A percentile compares a stretch with the other conserved stretches of the same genome.
These are phyloP conservation scores for Aeoliscus strigatus DNA, from an alignment of 2,797 vertebrate species.

Conservation along the genomic window DNA sequence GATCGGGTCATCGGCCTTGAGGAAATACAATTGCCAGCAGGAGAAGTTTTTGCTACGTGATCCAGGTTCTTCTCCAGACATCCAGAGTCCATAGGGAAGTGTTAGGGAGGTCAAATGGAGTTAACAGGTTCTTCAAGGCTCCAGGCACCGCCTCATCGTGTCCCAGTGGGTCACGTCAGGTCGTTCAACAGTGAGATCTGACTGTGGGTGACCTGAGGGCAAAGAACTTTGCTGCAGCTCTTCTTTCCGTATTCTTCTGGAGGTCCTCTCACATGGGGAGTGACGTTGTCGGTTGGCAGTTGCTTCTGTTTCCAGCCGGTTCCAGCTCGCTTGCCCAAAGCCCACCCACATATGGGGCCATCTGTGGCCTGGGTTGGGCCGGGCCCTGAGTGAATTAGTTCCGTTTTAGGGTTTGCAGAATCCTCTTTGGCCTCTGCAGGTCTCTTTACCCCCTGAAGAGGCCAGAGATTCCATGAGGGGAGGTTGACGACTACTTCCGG, in stretches of 20 bases:
- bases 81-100: constrained; percentile 44
- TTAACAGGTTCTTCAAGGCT: constrained; percentile 44
- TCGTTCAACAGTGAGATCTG: constrained; percentile 51
- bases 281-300: constrained; percentile 31
- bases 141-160: constrained; percentile 29
- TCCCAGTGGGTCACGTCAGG: constrained; percentile 21
- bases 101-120: constrained; percentile 35
- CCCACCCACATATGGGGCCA: constrained; percentile 8
- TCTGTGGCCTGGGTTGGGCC: constrained; percentile 22
- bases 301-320: constrained; percentile 27
- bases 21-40: constrained; percentile 57
- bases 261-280: constrained; percentile 33
- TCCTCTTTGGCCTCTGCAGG: constrained; percentile 35
- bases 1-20: constrained; percentile 54
- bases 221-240: constrained; percentile 52
- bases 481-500: constrained; percentile 77
- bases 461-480: constrained; percentile 25
- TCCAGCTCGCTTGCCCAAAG: constrained; percentile 30
- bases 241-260: constrained; percentile 25
- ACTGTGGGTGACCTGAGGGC: constrained; percentile 34
- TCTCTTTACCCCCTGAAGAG: constrained; percentile 14
- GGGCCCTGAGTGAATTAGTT: constrained; percentile 23
- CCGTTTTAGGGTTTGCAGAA: constrained; percentile 21
- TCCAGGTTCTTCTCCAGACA: constrained; percentile 64
- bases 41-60: constrained; percentile 80